A percentile compares a stretch with the other conserved stretches of the same genome.
These are phyloP conservation scores for human DNA, from an alignment of 2,113 vertebrate species.

Conservation along the genomic window GRCh38 chr6:13162501-13163000, in stretches of 20 bases:
- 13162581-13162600: neutral
- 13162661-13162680: neutral
- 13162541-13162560: neutral
- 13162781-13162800: neutral
- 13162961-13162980: accelerated
- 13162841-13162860: neutral
- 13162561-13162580: neutral
- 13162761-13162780: neutral
- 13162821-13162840: no score
- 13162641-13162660: neutral
- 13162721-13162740: neutral
- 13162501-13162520: neutral
- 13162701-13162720: neutral
- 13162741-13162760: neutral
- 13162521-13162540: no score
- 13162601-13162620: neutral
- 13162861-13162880: neutral
- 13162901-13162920: neutral
- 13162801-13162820: neutral
- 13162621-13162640: neutral
- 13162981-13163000: no score
- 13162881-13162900: no score
- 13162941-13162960: accelerated
- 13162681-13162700: neutral
- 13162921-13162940: no score